A percentile compares a stretch with the other conserved stretches of the same genome.
phyloP scores from a whole-genome alignment of 2,888 invertebrate species.

The Tipula helvola region DNA sequence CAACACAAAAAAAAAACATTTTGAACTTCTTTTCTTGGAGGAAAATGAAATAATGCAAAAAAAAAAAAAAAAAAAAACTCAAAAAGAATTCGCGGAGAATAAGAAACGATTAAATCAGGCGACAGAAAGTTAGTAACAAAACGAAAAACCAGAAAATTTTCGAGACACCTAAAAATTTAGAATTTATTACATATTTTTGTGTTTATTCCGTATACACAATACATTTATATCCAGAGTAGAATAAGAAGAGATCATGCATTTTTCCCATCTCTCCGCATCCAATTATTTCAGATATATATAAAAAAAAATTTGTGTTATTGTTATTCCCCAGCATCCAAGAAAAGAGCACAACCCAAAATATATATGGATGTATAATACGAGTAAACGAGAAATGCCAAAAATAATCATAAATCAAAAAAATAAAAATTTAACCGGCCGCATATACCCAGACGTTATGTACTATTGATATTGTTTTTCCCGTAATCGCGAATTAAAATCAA shows the following conservation, averaged over 20 bases:
- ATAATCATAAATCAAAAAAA: neutral
- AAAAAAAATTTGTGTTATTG: neutral
- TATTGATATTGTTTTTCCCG: neutral
- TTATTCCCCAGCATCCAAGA: neutral
- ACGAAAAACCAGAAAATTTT: neutral
- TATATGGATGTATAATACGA: neutral
- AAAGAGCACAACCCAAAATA: neutral
- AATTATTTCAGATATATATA: neutral
- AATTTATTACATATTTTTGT: neutral
- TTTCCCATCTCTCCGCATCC: neutral
- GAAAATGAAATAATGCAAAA: neutral
- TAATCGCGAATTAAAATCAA: neutral
- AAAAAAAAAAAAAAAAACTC: neutral
- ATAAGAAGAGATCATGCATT: neutral
- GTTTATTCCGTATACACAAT: neutral
- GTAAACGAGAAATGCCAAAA: neutral
- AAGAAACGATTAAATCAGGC: neutral
- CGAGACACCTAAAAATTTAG: constrained; percentile 4
- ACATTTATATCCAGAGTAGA: neutral
- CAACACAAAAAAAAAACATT: neutral
- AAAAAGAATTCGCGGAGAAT: neutral
- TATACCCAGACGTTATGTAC: neutral
- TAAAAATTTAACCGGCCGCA: neutral
- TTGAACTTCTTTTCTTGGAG: neutral
- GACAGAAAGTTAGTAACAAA: constrained; percentile 4